Evolutionary conservation across 1,140 invertebrate genomes (phyloP), one percentile per base, ranked within the genome.

Genomic region (Augochlora pura): DNA sequence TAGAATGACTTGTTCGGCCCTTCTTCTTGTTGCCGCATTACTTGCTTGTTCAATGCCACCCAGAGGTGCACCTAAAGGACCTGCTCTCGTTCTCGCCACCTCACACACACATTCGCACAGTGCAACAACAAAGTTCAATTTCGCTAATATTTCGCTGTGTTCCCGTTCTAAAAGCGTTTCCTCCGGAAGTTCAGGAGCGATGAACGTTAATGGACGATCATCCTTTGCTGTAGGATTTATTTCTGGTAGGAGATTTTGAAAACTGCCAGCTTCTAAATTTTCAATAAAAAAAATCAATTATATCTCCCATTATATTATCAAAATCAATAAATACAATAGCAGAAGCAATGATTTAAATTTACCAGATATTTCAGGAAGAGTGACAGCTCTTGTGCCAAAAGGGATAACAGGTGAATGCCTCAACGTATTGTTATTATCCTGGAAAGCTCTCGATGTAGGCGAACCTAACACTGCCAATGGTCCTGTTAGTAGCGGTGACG

Each of bases 101-200:
- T 98, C 97, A 74, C 98, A 94, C 46, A 99, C 96, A 88, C 97
- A 98, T 83, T 98, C 97, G 67, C 97, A 97, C 21, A 99, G 93
- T 21, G 98, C 97, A 54, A 98, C 93, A 21, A 99, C 97, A 93
- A 99, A 99, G 90, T 98, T 98, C 57, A 99, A 94, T 91, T 99
- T 99, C 1, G 97, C 97, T 83, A 99, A 93, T 8, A 97, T 98
- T 91, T 99, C 97, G 92, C 98, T 98, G 92, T 99, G 98, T 89
- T 98, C 97, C 76, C 96, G 95, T 95, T 98, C 98, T 81, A 99
- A 95, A 25, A 99, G 94, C 27, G 98, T 99, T 93, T 99, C 98
- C 92, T 99, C 98, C 54, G 97, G 97, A 72, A 99, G 93, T 91
- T 99, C 98, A 9, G 98, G 98, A 39, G 96, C 95, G 38, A 97